Base-by-base conservation (phyloP, 2,797 vertebrate genomes). In the Lacerta agilis region DNA sequence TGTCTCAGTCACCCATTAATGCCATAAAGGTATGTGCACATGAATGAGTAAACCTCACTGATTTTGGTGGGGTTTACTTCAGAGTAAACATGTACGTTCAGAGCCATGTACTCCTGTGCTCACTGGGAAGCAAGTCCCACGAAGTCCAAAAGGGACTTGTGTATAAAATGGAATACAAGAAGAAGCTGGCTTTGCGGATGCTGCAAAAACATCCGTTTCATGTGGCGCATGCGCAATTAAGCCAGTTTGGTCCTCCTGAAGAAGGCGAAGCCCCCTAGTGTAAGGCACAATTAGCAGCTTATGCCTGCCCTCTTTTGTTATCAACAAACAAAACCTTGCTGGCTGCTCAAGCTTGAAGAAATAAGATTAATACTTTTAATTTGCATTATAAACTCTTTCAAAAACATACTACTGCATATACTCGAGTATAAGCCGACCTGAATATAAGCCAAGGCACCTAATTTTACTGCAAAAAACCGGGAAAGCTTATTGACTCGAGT, bases 301-400 rank as follows among this genome's bases (percentile, higher is more conserved):
- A 29, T 2, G n/a, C 23, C 69, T 49, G 29, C 29, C 49, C 29
- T 36, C 1, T 33, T 90, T n/a, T 2, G 61, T 78, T 86, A 89
- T 49, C 82, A 18, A 45, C 7, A 85, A 41, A 67, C 5, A 6
- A 64, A 64, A 64, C 58, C 79, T 41, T 78, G 36, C 64, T 87
- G 41, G 36, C 64, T 87, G 55, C 78, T 25, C 1, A 71, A 71
- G 61, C 38, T 15, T 69, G 81, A 84, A 90, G 75, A 88, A 43
- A n/a, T 61, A 73, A 89, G 79, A 91, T 23, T 33, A 66, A 27
- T 43, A 69, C 79, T 82, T 92, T 90, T 87, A 9, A 91, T 67
- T 33, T 29, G 2, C 15, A 55, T 41, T 76, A 87, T 64, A 58
- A 90, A 69, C 5, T 78, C 1, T 23, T 86, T 87, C 33, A 73